A percentile compares a stretch with the other conserved stretches of the same genome.
These are phyloP conservation scores for Crocidura indochinensis DNA, from an alignment of 2,797 vertebrate species.

Conservation along the genomic window DNA sequence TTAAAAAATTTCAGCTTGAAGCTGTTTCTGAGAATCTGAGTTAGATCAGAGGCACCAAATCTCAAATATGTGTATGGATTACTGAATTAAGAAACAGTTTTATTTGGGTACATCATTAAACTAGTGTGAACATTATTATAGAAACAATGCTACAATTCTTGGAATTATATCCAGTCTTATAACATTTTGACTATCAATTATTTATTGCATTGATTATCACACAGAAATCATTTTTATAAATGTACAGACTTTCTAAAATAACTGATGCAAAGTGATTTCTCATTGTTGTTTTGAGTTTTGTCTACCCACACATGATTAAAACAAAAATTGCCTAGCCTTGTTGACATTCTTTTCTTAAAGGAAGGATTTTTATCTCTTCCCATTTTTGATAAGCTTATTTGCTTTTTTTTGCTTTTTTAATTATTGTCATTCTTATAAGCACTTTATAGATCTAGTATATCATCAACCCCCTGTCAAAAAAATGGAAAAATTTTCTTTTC, in stretches of 20 bases:
- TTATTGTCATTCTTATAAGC: too few relatives aligned
- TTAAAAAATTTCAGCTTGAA: neutral
- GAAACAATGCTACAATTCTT: neutral
- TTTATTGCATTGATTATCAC: neutral
- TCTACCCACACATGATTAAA: too few relatives aligned
- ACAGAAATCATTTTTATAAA: constrained; percentile 32
- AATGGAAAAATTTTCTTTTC: too few relatives aligned
- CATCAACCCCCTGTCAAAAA: too few relatives aligned
- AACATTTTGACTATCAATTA: constrained; percentile 17
- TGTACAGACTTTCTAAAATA: neutral
- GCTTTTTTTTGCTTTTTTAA: too few relatives aligned
- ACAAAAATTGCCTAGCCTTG: too few relatives aligned
- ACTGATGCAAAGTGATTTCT: too few relatives aligned
- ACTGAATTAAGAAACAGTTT: neutral
- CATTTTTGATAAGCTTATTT: too few relatives aligned
- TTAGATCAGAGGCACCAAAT: neutral
- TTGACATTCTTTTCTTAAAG: too few relatives aligned
- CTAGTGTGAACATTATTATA: constrained; percentile 1
- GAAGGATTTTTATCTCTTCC: too few relatives aligned
- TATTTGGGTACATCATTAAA: neutral
- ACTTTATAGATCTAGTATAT: too few relatives aligned
- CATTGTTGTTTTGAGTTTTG: too few relatives aligned
- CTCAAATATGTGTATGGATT: neutral
- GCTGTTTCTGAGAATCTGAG: neutral
- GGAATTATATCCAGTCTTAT: neutral